phyloP scores from a whole-genome alignment of 2,888 invertebrate genomes.

The Drosophila neoperkinsi region DNA sequence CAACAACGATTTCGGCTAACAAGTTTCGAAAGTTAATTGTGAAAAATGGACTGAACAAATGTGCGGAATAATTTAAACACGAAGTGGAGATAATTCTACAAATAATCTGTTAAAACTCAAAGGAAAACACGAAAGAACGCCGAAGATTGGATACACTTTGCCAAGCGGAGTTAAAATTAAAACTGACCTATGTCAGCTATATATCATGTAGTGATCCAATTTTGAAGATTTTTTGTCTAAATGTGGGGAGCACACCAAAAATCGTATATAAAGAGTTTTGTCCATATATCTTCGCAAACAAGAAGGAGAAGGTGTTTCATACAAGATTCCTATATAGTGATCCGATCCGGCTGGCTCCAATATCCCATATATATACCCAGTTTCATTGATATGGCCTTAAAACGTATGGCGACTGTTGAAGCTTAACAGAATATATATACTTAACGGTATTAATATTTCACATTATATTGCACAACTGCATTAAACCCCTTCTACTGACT shows the following conservation, averaged over 20 bases:
- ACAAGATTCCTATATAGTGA: background rate
- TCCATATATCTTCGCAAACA: background rate
- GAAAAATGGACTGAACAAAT: constrained; percentile 72
- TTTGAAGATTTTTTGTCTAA: background rate
- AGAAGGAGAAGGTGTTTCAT: background rate
- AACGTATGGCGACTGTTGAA: background rate
- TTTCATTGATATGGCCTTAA: background rate
- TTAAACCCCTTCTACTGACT: background rate
- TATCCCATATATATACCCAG: background rate
- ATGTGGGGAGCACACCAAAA: background rate
- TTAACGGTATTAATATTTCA: background rate
- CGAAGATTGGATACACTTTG: background rate
- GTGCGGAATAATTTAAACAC: constrained; percentile 36
- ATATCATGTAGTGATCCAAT: background rate
- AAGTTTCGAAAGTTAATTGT: constrained; percentile 68
- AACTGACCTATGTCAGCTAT: background rate
- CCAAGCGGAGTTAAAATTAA: background rate
- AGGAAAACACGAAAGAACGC: background rate
- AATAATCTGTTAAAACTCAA: constrained; percentile 62
- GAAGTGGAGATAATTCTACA: constrained; percentile 43
- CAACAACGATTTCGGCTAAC: constrained; percentile 25
- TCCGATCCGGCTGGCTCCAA: background rate
- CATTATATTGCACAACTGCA: background rate
- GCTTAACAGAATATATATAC: background rate
- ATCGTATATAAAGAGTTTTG: background rate